Conservation (phyloP, 2,888 invertebrate genomes). For the Zhengitettix transpicula region DNA sequence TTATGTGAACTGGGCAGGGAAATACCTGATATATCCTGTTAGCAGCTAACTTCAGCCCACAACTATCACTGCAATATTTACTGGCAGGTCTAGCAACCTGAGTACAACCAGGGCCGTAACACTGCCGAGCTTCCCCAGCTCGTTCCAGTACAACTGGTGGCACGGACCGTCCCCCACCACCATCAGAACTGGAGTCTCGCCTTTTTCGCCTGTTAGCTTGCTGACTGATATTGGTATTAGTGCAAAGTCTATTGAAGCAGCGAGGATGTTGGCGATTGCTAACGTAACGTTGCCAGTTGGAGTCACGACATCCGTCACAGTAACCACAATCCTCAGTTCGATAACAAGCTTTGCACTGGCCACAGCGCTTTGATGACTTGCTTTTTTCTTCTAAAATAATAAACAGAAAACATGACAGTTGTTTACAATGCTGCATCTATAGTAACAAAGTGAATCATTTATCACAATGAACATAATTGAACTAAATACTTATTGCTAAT, state of each 20-base stretch:
- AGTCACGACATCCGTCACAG: conserved; percentile 43
- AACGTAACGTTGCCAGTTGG: conserved; percentile 29
- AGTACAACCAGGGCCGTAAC: conserved; percentile 79
- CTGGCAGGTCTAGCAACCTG: conserved; percentile 60
- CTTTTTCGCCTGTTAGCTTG: conserved; percentile 11
- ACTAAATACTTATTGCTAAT: too few relatives aligned
- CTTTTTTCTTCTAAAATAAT: conserved; percentile 18
- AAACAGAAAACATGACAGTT: background rate
- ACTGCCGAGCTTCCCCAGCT: conserved; percentile 38
- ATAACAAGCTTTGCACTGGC: conserved; percentile 58
- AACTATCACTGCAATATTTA: conserved; percentile 87
- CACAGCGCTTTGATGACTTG: conserved; percentile 38
- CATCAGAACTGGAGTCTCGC: conserved; percentile 16
- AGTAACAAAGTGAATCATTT: background rate
- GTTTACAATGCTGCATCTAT: background rate
- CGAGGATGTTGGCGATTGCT: conserved; percentile 20
- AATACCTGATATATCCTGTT: conserved; percentile 65
- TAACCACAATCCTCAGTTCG: conserved; percentile 50
- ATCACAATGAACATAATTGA: too few relatives aligned
- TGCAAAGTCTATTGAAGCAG: background rate
- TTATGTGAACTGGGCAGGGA: background rate
- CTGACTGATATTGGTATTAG: background rate
- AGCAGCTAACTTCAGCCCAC: conserved; percentile 77
- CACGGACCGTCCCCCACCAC: conserved; percentile 7
- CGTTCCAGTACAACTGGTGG: conserved; percentile 5